A percentile compares a stretch with the other conserved stretches of the same genome.
These are phyloP conservation scores for Pithys albifrons DNA, from an alignment of 2,113 vertebrate genomes.

Conservation along the genomic window DNA sequence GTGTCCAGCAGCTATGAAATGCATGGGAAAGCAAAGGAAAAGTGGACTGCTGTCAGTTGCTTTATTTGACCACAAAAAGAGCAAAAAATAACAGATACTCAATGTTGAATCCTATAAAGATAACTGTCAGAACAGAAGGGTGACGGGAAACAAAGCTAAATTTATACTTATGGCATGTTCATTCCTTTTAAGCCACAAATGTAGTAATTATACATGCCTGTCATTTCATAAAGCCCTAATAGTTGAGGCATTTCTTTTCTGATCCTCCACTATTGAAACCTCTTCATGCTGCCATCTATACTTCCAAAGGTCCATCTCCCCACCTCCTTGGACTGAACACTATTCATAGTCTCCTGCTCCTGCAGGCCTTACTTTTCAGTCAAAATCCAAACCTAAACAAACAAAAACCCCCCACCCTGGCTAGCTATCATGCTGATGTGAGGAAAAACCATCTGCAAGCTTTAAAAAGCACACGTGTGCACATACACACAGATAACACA, in stretches of 20 bases:
- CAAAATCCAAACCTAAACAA: conserved; percentile 11
- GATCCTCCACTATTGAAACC: neutral
- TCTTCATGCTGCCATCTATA: neutral
- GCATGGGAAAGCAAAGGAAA: neutral
- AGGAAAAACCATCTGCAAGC: conserved; percentile 54
- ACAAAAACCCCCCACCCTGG: no score
- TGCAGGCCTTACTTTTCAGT: neutral
- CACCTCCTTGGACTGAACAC: neutral
- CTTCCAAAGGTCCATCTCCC: neutral
- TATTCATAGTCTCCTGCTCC: neutral
- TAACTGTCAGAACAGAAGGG: neutral
- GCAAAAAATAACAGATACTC: neutral
- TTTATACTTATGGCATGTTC: neutral
- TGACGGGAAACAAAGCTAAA: neutral
- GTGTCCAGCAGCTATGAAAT: neutral
- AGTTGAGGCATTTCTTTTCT: neutral
- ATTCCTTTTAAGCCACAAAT: neutral
- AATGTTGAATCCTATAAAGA: neutral
- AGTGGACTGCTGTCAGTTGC: neutral
- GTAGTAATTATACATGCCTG: neutral
- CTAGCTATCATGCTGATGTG: conserved; percentile 2
- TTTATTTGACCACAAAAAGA: neutral
- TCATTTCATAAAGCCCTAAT: conserved; percentile 3
- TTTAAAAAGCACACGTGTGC: neutral
- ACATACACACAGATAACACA: neutral